Percentiles rank a stretch among this genome's conserved stretches.
Conservation (phyloP, 2,888 invertebrate species). For the Molorchus minor region DNA sequence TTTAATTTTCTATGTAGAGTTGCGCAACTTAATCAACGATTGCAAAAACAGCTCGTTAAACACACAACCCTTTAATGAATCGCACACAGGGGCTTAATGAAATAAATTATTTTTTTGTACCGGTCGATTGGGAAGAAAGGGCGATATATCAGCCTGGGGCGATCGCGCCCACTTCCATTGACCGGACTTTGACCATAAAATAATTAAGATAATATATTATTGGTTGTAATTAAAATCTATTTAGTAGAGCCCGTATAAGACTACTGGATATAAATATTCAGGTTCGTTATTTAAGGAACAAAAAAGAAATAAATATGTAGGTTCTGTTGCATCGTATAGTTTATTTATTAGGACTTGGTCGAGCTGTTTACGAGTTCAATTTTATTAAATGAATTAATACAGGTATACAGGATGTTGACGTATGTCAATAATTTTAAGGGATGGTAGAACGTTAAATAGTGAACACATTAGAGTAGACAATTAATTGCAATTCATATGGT, state of each 20-base stretch:
- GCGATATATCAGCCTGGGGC: conserved; percentile 52
- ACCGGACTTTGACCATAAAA: conserved; percentile 27
- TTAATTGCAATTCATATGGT: too few species aligned
- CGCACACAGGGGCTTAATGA: conserved; percentile 48
- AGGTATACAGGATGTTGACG: too few species aligned
- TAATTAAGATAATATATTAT: conserved; percentile 60
- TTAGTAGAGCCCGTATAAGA: conserved; percentile 50
- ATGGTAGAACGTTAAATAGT: too few species aligned
- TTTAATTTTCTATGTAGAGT: conserved; percentile 42
- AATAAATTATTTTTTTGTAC: conserved; percentile 48
- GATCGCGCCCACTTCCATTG: conserved; percentile 51
- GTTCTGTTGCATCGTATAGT: neutral
- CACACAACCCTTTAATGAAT: conserved; percentile 45
- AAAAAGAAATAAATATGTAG: neutral
- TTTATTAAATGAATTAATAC: too few species aligned
- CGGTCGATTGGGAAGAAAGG: conserved; percentile 40
- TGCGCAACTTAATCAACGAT: conserved; percentile 40
- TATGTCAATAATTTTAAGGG: too few species aligned
- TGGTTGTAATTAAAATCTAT: conserved; percentile 60
- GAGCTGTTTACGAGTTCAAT: neutral
- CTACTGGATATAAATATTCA: conserved; percentile 50
- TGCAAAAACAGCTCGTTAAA: conserved; percentile 44
- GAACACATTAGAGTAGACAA: too few species aligned
- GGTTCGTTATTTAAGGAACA: conserved; percentile 41
- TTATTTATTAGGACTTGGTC: neutral